Evolutionary conservation across 2,113 vertebrate species (phyloP).

Genomic region (Brachypodius melanocephalos): DNA sequence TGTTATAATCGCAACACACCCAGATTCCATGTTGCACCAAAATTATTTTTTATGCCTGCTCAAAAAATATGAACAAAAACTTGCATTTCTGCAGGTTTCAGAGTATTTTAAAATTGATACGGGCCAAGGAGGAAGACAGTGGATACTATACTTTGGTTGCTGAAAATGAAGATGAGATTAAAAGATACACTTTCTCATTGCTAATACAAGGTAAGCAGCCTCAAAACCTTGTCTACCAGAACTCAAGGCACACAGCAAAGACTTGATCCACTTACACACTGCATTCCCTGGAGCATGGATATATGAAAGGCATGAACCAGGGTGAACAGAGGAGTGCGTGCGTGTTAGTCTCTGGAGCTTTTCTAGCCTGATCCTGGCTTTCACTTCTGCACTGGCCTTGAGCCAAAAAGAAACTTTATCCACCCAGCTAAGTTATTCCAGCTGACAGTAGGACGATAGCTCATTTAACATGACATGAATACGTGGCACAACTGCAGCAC

Average conservation of each 20-base stretch:
- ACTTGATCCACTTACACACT: neutral
- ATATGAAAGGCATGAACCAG: neutral
- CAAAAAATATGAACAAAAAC: neutral
- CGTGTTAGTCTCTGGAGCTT: neutral
- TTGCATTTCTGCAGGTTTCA: slow-evolving; percentile 76
- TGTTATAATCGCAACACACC: neutral
- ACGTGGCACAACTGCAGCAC: neutral
- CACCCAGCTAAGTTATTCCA: slow-evolving; percentile 14
- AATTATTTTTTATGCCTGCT: neutral
- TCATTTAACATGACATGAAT: slow-evolving; percentile 4
- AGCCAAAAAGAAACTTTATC: slow-evolving; percentile 47
- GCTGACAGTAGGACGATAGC: neutral
- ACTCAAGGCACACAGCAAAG: neutral
- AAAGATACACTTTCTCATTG: slow-evolving; percentile 82
- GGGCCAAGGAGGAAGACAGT: slow-evolving; percentile 94
- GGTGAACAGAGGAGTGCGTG: fast-evolving
- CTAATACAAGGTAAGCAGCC: slow-evolving; percentile 85
- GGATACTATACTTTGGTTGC: slow-evolving; percentile 90
- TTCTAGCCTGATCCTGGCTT: neutral
- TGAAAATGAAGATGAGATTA: slow-evolving; percentile 81
- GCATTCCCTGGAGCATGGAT: neutral
- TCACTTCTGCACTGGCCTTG: neutral
- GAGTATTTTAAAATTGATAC: slow-evolving; percentile 87
- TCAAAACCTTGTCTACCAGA: neutral
- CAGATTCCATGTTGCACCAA: neutral